Conservation (phyloP, 2,797 vertebrate genomes). For the Coreius guichenoti region DNA sequence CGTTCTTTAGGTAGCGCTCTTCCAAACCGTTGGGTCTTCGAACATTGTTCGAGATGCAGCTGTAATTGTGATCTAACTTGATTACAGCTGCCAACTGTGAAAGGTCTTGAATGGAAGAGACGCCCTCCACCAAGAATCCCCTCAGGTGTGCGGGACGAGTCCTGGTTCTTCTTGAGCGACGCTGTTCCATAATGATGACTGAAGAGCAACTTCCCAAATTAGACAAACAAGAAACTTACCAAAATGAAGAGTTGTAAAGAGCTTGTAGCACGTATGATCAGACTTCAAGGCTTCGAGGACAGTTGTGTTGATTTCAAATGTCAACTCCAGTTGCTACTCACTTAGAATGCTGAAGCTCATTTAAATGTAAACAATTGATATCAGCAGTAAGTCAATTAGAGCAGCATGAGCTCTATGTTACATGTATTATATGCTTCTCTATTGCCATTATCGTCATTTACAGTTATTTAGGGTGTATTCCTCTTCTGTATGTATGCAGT, state of each 20-base stretch:
- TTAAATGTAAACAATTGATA: background rate
- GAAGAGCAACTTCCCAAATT: background rate
- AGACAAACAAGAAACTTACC: background rate
- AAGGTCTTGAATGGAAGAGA: background rate
- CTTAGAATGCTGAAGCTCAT: background rate
- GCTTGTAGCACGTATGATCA: background rate
- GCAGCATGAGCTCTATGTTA: no score
- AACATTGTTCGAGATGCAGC: no score
- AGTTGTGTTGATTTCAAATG: constrained; percentile 1
- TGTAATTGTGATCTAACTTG: background rate
- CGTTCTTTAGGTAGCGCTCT: background rate
- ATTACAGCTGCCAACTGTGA: background rate
- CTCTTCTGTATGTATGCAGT: background rate
- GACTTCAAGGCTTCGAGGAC: background rate
- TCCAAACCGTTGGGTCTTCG: background rate
- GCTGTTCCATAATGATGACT: background rate
- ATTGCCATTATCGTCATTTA: background rate
- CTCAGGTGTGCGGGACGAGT: background rate
- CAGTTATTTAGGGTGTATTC: background rate
- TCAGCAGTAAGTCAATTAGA: background rate
- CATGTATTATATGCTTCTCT: background rate
- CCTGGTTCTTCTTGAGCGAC: background rate
- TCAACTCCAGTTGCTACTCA: background rate
- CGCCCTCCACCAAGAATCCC: background rate
- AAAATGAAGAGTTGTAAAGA: background rate